Conservation (phyloP, 1,140 invertebrate species). For the Drosophila arawakana region DNA sequence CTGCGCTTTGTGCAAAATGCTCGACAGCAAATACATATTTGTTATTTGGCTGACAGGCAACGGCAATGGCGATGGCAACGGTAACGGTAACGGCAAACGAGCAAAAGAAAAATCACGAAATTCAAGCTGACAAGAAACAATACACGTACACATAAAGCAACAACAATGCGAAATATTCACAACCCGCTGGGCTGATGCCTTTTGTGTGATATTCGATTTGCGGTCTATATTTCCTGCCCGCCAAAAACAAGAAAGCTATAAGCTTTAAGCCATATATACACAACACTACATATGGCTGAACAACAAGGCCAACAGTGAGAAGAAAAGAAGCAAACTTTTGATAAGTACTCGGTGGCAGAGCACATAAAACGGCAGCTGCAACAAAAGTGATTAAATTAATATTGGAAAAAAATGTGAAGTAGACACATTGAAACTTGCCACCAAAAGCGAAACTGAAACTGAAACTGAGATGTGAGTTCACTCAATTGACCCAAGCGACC, state of each 20-base stretch:
- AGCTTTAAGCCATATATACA: conserved; percentile 12
- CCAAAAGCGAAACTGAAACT: conserved; percentile 3
- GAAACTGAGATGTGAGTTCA: no score
- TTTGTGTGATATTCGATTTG: conserved; percentile 68
- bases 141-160: conserved; percentile 39
- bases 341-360: conserved; percentile 32
- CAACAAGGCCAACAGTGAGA: conserved; percentile 34
- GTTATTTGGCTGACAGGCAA: conserved; percentile 65
- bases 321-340: conserved; percentile 17
- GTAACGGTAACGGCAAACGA: conserved; percentile 19
- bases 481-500: conserved; percentile 36
- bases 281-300: background rate
- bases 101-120: conserved; percentile 69
- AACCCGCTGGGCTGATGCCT: conserved; percentile 56
- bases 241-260: conserved; percentile 37
- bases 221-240: conserved; percentile 52
- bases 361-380: conserved; percentile 51
- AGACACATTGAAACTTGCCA: background rate
- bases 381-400: conserved; percentile 74
- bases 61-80: conserved; percentile 23
- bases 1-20: conserved; percentile 31
- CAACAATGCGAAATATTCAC: conserved; percentile 45
- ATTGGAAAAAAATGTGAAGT: conserved; percentile 37
- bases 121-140: conserved; percentile 71
- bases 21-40: conserved; percentile 51